Evolutionary conservation across 1,140 invertebrate species (phyloP).

Genomic region (Hestina assimilis): DNA sequence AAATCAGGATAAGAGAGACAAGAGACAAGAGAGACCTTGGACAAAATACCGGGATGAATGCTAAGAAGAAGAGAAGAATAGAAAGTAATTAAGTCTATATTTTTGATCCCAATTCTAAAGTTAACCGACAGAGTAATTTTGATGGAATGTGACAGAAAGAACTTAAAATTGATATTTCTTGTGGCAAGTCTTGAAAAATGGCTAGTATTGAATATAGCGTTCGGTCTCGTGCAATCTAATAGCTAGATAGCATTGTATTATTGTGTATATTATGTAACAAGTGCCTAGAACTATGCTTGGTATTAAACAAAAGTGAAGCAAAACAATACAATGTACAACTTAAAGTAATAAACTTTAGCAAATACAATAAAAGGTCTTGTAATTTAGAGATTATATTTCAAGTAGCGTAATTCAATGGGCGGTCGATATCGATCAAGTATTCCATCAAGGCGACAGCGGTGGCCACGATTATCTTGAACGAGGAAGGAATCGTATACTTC

Average conservation of each 20-base stretch:
- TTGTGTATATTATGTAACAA: background rate
- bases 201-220: too few species aligned
- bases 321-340: conserved; percentile 10
- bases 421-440: conserved; percentile 62
- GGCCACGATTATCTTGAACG: conserved; percentile 55
- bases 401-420: conserved; percentile 63
- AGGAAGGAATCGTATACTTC: conserved; percentile 63
- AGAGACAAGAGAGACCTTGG: too few species aligned
- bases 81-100: too few species aligned
- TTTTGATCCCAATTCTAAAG: too few species aligned
- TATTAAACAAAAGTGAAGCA: conserved; percentile 9
- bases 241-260: background rate
- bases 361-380: conserved; percentile 28
- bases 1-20: too few species aligned
- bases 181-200: too few species aligned
- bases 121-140: too few species aligned
- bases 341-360: conserved; percentile 21
- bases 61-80: too few species aligned
- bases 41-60: too few species aligned
- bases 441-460: conserved; percentile 60
- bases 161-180: too few species aligned
- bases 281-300: background rate
- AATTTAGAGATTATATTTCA: conserved; percentile 35
- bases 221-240: background rate
- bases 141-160: too few species aligned